These are phyloP conservation scores for Loris lydekkerianus DNA, from an alignment of 2,797 vertebrate species.

Conservation along the genomic window DNA sequence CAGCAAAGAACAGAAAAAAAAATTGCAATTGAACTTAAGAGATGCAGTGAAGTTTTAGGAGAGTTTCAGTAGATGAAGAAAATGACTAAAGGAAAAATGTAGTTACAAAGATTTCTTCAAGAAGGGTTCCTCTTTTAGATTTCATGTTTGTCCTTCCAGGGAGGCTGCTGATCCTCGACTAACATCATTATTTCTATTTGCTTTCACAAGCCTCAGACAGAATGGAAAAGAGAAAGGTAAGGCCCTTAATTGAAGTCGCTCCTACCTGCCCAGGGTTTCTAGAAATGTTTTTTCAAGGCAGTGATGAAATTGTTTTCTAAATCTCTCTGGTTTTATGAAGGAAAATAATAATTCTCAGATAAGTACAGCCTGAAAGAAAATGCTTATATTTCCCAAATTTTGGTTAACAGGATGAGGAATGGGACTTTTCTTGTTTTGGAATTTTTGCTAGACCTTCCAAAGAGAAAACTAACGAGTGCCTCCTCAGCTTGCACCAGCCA, in stretches of 20 bases:
- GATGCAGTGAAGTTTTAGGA: neutral
- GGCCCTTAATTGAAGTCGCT: neutral
- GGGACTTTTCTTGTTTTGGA: neutral
- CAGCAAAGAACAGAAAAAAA: neutral
- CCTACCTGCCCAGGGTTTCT: neutral
- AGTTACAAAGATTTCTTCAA: constrained; percentile 42
- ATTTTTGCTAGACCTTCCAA: constrained; percentile 49
- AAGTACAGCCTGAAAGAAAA: neutral
- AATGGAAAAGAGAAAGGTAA: neutral
- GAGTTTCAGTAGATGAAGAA: constrained; percentile 15
- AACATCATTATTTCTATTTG: constrained; percentile 43
- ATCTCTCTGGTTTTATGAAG: constrained; percentile 39
- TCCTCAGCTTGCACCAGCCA: neutral
- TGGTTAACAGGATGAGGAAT: constrained; percentile 4
- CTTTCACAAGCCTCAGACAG: constrained; percentile 42
- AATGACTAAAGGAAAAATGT: neutral
- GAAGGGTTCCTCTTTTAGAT: constrained; percentile 31
- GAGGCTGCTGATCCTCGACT: neutral
- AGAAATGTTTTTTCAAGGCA: constrained; percentile 28
- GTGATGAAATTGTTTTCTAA: constrained; percentile 31
- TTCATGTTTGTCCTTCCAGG: constrained; percentile 12
- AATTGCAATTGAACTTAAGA: constrained; percentile 30
- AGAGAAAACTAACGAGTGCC: neutral
- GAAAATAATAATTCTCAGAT: constrained; percentile 29
- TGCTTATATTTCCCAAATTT: constrained; percentile 22